These are phyloP conservation scores for Mesocricetus auratus DNA, from an alignment of 2,113 vertebrate genomes.

Conservation along the genomic window DNA sequence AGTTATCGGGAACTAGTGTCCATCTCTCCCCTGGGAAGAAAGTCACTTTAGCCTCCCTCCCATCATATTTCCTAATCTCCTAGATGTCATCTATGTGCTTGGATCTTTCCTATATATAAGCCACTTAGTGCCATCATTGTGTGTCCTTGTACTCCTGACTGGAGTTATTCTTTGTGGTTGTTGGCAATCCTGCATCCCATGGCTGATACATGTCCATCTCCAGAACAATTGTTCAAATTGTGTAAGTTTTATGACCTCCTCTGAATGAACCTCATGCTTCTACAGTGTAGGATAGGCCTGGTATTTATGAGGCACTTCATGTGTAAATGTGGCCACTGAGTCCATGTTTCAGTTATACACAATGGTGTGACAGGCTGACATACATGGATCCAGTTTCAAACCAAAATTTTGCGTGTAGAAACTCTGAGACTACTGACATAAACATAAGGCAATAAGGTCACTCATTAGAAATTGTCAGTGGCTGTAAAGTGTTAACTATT, in stretches of 20 bases:
- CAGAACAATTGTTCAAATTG: not conserved
- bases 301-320: not conserved
- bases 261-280: not conserved
- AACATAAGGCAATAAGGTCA: not conserved
- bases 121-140: not conserved
- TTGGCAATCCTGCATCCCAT: too few relatives aligned
- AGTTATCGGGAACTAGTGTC: not conserved
- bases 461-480: not conserved
- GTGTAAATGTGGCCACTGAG: not conserved
- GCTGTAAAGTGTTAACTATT: not conserved
- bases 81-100: not conserved
- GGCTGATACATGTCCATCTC: accelerated
- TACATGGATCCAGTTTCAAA: not conserved
- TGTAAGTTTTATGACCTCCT: not conserved
- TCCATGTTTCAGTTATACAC: not conserved
- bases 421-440: not conserved
- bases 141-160: accelerated
- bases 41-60: not conserved
- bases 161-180: not conserved
- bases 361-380: not conserved
- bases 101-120: not conserved
- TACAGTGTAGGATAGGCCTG: not conserved
- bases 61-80: too few relatives aligned
- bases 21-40: not conserved
- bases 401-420: not conserved